Conservation (phyloP, 2,888 invertebrate species). For the Oscheius myriophilus region DNA sequence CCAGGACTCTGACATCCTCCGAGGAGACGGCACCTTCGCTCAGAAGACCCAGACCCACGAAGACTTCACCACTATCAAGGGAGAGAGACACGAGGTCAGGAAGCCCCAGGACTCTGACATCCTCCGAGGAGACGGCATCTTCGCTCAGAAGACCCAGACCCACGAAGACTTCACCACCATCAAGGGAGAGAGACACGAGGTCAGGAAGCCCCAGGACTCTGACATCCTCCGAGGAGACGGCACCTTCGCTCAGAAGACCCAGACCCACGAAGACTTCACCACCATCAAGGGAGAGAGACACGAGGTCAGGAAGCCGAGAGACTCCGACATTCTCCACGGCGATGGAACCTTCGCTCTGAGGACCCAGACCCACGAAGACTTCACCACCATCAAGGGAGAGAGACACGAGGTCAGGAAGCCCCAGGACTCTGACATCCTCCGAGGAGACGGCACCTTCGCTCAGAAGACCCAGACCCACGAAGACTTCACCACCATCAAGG, state of each 20-base stretch:
- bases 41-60: constrained; percentile 1
- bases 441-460: constrained; percentile 8
- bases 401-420: constrained; percentile 6
- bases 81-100: constrained; percentile 1
- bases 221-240: constrained; percentile 8
- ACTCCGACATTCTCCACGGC: constrained; percentile 9
- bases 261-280: constrained; percentile 12
- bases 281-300: not conserved
- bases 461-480: constrained; percentile 6
- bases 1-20: constrained; percentile 3
- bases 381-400: constrained; percentile 3
- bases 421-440: constrained; percentile 9
- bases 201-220: constrained; percentile 12
- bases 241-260: constrained; percentile 1
- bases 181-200: constrained; percentile 1
- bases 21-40: constrained; percentile 2
- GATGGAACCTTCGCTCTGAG: constrained; percentile 13
- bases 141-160: not conserved
- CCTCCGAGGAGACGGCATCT: not conserved
- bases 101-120: constrained; percentile 1
- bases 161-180: constrained; percentile 6
- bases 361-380: constrained; percentile 11
- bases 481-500: constrained; percentile 5
- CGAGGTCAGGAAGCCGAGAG: constrained; percentile 4
- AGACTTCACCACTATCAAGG: not conserved